These are phyloP conservation scores for Premnoplex brunnescens DNA, from an alignment of 2,797 vertebrate genomes.

Conservation along the genomic window DNA sequence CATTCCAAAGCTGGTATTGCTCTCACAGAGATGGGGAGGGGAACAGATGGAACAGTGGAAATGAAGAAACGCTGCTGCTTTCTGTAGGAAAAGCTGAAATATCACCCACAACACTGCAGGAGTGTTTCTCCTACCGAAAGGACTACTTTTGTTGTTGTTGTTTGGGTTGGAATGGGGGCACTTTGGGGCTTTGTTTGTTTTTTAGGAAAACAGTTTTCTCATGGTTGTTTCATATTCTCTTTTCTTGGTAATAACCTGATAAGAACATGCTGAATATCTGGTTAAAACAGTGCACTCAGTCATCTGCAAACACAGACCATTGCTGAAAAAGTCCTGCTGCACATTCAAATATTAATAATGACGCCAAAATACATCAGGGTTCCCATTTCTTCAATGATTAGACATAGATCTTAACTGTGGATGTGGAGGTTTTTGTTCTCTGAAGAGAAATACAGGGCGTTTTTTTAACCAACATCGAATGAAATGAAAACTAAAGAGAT, in stretches of 20 bases:
- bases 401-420: neutral
- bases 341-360: neutral
- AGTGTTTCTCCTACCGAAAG: neutral
- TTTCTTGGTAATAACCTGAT: neutral
- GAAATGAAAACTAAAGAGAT: constrained; percentile 4
- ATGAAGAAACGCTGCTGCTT: neutral
- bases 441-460: accelerated
- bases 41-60: neutral
- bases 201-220: neutral
- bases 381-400: neutral
- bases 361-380: neutral
- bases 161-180: neutral
- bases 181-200: neutral
- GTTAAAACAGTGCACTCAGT: neutral
- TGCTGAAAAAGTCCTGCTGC: neutral
- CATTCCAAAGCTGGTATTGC: neutral
- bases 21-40: neutral
- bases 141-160: neutral
- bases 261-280: neutral
- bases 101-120: neutral
- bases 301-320: neutral
- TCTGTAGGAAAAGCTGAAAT: neutral
- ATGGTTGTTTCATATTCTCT: neutral
- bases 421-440: neutral
- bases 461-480: neutral